Evolutionary conservation across 2,888 invertebrate genomes (phyloP), one percentile per base, ranked within the genome.

Genomic region (Hyposoter didymator): DNA sequence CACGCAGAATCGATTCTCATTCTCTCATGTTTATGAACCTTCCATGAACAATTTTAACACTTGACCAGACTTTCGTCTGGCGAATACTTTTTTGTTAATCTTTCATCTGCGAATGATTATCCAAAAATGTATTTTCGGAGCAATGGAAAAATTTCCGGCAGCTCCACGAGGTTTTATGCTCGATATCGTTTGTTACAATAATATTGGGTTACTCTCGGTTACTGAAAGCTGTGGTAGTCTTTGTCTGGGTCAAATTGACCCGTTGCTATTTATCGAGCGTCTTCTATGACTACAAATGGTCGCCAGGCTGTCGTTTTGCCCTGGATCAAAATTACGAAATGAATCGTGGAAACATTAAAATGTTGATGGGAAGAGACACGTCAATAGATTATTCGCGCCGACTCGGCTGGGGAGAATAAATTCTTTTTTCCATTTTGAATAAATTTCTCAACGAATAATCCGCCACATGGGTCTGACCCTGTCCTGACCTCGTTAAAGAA

Each of bases 401-500:
- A n/a, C n/a, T 2, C 2, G n/a, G 47, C 47, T 49, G 6, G n/a
- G 47, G 17, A 14, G n/a, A 5, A 6, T 49, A n/a, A 49, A 17
- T n/a, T 52, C 0, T 39, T 39, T 8, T 39, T 39, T 52, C 7
- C 4, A 8, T 8, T 19, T 19, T 19, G 55, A 55, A 55, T 69
- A 43, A 69, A 67, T 49, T 32, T 49, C 8, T 35, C 35, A n/a
- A 67, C 43, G 19, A 43, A 47, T 47, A 49, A 43, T 59, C 19
- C n/a, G 28, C n/a, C 22, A 47, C 17, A 45, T 3, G 28, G 17
- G 39, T 17, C n/a, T 62, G 62, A 64, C 62, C 64, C 66, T 70
- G 19, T 70, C 32, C 32, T 47, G 69, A 59, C 32, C 59, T 78
- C 32, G 22, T 59, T 78, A 70, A 45, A 39, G 28, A 52, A 43